Base-by-base conservation (phyloP, 2,888 invertebrate genomes). In the Masnerella sp. region DNA sequence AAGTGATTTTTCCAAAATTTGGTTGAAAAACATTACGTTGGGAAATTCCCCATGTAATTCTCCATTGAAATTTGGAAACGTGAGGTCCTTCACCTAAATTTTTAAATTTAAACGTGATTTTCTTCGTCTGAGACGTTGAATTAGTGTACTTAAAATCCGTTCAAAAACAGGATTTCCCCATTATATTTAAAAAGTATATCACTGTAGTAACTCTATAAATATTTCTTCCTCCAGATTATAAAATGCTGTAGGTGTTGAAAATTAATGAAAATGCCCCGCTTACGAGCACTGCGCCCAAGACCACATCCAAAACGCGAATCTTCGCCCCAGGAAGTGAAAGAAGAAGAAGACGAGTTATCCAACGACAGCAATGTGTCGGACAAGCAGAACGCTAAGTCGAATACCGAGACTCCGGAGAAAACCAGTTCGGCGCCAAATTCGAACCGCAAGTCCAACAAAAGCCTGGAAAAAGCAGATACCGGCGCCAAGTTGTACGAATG, bases 381-480 rank as follows among this genome's bases (percentile, higher is more conserved):
- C 20, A 45, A 68, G 1, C 32, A 79, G 80, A 49, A 73, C 75
- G 65, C 4, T 1, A 78, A 42, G 28, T 9, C 62, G 18, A 40
- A 14, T 15, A 30, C 42, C 2, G 54, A 56, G 1, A 25, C 45
- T 0, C 68, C 77, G 30, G 78, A 80, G 12, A 43, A 36, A 32
- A 9, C 32, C 5, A 32, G 7, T 3, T 9, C 11, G n/a, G 2
- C 12, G 5, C 69, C 40, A 34, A 40, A 42, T 4, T 11, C 87
- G 38, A 89, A 89, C 11, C 89, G 89, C 62, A 73, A 71, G 80
- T 88, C 87, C 8, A 88, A 88, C 20, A 89, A 89, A 49, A 85
- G 82, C 54, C 84, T 82, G 18, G 89, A 89, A 32, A 88, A 78
- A 51, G 59, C 88, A 68, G 87, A 89, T 47, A 86, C 88, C 59